Evolutionary conservation across 2,888 invertebrate genomes (phyloP).

Genomic region (Ommatoiulus sabulosus): DNA sequence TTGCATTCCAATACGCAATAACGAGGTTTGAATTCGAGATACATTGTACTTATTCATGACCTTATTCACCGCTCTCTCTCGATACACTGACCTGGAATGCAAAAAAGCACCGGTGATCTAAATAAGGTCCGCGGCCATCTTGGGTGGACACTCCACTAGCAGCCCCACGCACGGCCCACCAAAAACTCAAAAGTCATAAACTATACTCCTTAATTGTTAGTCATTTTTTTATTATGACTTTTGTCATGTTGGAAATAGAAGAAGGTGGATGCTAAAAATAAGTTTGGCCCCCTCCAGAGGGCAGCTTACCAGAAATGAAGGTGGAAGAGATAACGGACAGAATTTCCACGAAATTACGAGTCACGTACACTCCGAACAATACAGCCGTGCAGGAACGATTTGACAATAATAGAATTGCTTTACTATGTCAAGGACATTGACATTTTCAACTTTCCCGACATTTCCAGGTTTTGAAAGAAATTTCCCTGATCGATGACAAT

Average conservation of each 20-base stretch:
- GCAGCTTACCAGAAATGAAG: conserved; percentile 15
- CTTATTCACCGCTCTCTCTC: background rate
- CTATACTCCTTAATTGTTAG: background rate
- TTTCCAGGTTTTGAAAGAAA: no score
- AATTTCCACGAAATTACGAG: background rate
- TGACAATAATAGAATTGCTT: no score
- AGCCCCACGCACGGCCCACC: conserved; percentile 22
- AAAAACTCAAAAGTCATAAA: background rate
- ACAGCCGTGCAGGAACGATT: no score
- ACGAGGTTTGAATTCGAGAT: background rate
- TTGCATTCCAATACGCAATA: background rate
- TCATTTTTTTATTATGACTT: background rate
- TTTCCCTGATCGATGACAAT: no score
- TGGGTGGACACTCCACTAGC: background rate
- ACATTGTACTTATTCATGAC: background rate
- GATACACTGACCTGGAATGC: conserved; percentile 23
- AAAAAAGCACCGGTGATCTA: background rate
- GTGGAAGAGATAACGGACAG: background rate
- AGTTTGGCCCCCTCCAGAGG: background rate
- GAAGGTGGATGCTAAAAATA: conserved; percentile 15
- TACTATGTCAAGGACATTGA: no score
- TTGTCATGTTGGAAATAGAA: background rate
- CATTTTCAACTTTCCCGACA: no score
- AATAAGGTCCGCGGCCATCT: background rate
- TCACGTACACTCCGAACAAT: no score